Evolutionary conservation across 2,888 invertebrate species (phyloP), one percentile per base, ranked within the genome.

Genomic region (Nemotelus nigrinus): DNA sequence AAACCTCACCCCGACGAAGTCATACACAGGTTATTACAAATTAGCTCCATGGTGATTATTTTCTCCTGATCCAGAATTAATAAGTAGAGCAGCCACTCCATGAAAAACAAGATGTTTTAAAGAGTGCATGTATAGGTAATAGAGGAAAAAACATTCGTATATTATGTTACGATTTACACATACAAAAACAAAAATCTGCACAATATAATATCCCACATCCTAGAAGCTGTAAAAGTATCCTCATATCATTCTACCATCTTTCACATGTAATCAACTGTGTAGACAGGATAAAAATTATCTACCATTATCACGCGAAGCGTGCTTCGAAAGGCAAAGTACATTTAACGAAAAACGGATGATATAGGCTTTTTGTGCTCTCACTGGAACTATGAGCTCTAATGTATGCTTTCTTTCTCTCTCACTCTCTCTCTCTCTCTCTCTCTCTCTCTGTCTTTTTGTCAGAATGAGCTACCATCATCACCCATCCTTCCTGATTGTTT

Each of bases 251-350:
- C 63, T 63, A 8, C 3, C 8, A 10, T 41, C 43, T 63, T 63
- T 43, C 39, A 63, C 47, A 44, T 10, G 10, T 39, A 8, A 45
- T 41, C 44, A 47, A 58, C 10, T n/a, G 65, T 47, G 47, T 43
- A 65, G 47, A 47, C 44, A 45, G 45, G 65, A 47, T 65, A 65
- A 47, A 65, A 65, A 47, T 43, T 65, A 10, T 65, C n/a, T 47
- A 8, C n/a, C 10, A 65, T 65, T 65, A 65, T 65, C 65, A 65
- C 65, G 65, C 65, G 25, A 45, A 47, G 44, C 65, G 10, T 47
- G 10, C n/a, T 44, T 47, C n/a, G 4, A 6, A 8, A 25, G 25
- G 45, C 47, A 65, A n/a, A 10, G 6, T 43, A 65, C 65, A 65
- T 65, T 65, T 47, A 7, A 44, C 45, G 45, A 41, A 47, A 43